Percentiles rank a stretch among this genome's conserved stretches.
Evolutionary conservation across 2,888 invertebrate genomes (phyloP).

Genomic region (Pristionchus exspectatus): DNA sequence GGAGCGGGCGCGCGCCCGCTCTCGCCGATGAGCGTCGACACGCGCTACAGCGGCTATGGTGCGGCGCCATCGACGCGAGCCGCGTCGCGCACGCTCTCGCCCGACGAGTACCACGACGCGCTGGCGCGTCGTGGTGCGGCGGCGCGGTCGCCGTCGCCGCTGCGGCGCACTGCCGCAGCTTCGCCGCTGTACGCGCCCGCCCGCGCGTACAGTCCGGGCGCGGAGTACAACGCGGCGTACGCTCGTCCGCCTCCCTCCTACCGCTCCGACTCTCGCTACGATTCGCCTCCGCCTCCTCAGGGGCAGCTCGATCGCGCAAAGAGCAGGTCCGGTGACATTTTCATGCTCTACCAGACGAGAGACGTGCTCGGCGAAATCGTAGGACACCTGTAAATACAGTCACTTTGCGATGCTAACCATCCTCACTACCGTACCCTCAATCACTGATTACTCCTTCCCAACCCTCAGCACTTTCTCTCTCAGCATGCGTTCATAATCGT

Average conservation of each 20-base stretch:
- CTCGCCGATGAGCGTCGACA: conserved; percentile 27
- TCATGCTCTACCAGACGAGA: conserved; percentile 53
- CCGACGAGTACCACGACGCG: conserved; percentile 51
- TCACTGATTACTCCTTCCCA: background rate
- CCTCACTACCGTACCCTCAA: conserved; percentile 34
- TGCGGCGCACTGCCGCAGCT: background rate
- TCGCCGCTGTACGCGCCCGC: conserved; percentile 34
- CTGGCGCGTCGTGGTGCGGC: background rate
- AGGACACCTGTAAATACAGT: conserved; percentile 41
- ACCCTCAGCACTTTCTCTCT: conserved; percentile 43
- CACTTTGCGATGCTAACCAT: background rate
- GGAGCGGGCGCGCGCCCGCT: conserved; percentile 8
- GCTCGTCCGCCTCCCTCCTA: conserved; percentile 44
- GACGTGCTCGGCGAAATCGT: conserved; percentile 46
- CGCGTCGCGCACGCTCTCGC: conserved; percentile 37
- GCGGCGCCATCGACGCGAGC: background rate
- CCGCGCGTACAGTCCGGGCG: background rate
- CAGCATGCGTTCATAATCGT: conserved; percentile 42
- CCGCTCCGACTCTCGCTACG: conserved; percentile 3
- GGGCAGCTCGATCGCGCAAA: conserved; percentile 24
- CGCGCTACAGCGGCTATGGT: conserved; percentile 12
- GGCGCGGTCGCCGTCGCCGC: background rate
- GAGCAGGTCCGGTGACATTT: conserved; percentile 54
- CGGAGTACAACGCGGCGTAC: conserved; percentile 5
- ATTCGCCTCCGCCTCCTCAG: background rate